These are phyloP conservation scores for Masnerella sp. DNA, from an alignment of 2,888 invertebrate species.

Conservation along the genomic window DNA sequence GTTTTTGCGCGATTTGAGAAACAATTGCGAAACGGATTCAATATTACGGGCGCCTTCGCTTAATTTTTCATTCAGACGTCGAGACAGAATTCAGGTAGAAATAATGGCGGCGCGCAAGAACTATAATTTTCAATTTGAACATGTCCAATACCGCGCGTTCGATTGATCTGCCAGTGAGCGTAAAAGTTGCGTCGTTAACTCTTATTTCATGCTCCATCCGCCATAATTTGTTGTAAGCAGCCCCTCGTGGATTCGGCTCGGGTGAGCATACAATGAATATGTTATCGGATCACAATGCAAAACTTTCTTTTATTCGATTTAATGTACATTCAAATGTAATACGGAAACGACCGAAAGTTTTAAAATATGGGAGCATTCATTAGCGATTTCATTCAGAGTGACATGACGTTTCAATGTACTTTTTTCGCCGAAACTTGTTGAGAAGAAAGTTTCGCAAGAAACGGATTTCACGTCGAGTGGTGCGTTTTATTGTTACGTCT, in stretches of 20 bases:
- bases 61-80: slow-evolving; percentile 36
- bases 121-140: slow-evolving; percentile 54
- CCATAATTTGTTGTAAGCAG: slow-evolving; percentile 54
- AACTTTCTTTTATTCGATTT: slow-evolving; percentile 50
- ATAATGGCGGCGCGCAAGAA: slow-evolving; percentile 28
- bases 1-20: slow-evolving; percentile 33
- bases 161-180: slow-evolving; percentile 35
- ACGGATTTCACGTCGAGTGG: too few species aligned
- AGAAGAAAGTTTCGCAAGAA: slow-evolving; percentile 14
- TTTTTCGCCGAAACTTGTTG: slow-evolving; percentile 26
- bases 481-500: too few species aligned
- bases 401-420: slow-evolving; percentile 20
- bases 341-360: slow-evolving; percentile 47
- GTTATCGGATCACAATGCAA: slow-evolving; percentile 47
- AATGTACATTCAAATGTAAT: slow-evolving; percentile 48
- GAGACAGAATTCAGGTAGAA: slow-evolving; percentile 41
- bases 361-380: slow-evolving; percentile 44
- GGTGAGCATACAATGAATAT: slow-evolving; percentile 42
- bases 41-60: slow-evolving; percentile 20
- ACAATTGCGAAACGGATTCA: slow-evolving; percentile 36
- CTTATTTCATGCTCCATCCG: slow-evolving; percentile 53
- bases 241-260: slow-evolving; percentile 15
- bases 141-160: slow-evolving; percentile 42
- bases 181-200: slow-evolving; percentile 57
- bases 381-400: slow-evolving; percentile 31